Conservation (phyloP, 2,888 invertebrate genomes). For the Patella caerulea region DNA sequence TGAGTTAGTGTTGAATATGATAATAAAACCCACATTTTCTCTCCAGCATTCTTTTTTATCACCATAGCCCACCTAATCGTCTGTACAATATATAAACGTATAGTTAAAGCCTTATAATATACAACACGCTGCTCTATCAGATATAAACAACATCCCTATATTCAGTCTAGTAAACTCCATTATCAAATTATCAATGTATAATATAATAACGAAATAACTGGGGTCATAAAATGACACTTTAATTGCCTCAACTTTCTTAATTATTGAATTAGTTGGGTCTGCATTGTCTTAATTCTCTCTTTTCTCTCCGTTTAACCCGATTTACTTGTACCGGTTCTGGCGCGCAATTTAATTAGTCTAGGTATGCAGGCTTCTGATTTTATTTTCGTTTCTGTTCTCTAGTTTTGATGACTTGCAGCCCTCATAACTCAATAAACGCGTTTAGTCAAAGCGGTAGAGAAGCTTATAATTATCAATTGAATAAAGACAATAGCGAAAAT, state of each 20-base stretch:
- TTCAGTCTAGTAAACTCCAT: not conserved
- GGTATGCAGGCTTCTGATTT: constrained; percentile 9
- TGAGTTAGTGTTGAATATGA: too few relatives aligned
- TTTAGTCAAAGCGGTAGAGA: constrained; percentile 10
- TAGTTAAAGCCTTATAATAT: too few relatives aligned
- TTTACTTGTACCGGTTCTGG: not conserved
- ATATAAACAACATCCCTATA: too few relatives aligned
- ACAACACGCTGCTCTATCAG: too few relatives aligned
- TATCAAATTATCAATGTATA: constrained; percentile 3
- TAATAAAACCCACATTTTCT: too few relatives aligned
- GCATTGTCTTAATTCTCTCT: constrained; percentile 10
- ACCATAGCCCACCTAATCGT: too few relatives aligned
- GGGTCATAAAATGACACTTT: constrained; percentile 12
- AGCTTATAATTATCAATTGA: constrained; percentile 10
- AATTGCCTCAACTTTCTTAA: constrained; percentile 5
- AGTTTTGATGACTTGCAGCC: constrained; percentile 9
- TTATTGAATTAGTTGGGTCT: constrained; percentile 5
- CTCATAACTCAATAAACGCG: constrained; percentile 1
- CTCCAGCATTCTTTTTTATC: too few relatives aligned
- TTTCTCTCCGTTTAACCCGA: constrained; percentile 8
- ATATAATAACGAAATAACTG: constrained; percentile 2
- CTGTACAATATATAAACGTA: too few relatives aligned
- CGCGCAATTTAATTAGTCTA: constrained; percentile 5
- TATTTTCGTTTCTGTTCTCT: not conserved
- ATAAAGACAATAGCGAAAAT: constrained; percentile 7